A percentile compares a stretch with the other conserved stretches of the same genome.
Evolutionary conservation across 2,113 vertebrate species (phyloP).

Genomic region (Tichodroma muraria): DNA sequence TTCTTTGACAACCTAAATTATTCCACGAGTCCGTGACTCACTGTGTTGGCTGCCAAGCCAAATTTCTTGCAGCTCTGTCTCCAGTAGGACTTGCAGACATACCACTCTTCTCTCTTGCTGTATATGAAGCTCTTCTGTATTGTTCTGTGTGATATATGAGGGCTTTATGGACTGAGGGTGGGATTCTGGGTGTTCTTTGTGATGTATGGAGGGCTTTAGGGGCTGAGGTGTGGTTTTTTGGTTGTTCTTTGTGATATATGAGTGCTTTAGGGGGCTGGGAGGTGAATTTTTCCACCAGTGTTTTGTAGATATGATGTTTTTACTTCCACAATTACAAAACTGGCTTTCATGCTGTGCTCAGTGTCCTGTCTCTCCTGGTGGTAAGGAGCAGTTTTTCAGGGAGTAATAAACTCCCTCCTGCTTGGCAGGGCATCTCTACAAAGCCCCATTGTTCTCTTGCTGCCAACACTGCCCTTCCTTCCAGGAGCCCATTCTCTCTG

Average conservation of each 20-base stretch:
- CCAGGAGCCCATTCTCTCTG: background rate
- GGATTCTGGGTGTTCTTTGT: background rate
- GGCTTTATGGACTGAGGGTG: background rate
- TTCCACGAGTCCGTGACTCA: background rate
- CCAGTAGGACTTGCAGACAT: background rate
- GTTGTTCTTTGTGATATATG: background rate
- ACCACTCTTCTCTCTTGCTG: background rate
- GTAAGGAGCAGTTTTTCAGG: background rate
- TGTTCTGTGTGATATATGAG: background rate
- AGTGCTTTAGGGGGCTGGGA: background rate
- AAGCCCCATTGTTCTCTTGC: background rate
- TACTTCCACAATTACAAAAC: background rate
- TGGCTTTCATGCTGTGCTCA: background rate
- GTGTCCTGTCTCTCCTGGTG: background rate
- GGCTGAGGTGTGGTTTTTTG: background rate
- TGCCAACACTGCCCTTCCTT: background rate
- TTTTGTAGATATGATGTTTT: background rate
- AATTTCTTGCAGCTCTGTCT: background rate
- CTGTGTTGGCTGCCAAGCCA: background rate
- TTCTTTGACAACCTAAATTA: background rate
- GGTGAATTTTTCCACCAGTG: background rate
- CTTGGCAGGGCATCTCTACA: background rate
- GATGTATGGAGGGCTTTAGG: too few relatives aligned
- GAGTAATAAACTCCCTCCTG: background rate
- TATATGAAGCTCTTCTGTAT: background rate